phyloP scores from a whole-genome alignment of 2,888 invertebrate genomes.

The Synergus japonicus region DNA sequence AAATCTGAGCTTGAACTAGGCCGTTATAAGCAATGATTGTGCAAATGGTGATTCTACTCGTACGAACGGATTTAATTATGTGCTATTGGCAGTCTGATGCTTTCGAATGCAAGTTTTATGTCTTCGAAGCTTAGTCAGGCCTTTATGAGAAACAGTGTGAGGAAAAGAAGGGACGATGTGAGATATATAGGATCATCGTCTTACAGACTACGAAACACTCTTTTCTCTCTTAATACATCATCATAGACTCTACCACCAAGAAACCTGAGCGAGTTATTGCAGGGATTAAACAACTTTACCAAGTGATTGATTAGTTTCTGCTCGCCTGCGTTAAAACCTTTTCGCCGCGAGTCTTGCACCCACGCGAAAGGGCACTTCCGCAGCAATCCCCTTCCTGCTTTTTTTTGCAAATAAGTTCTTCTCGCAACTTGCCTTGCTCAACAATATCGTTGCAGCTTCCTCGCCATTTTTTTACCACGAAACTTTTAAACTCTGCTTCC shows the following conservation, averaged over 20 bases:
- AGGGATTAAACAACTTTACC: conserved; percentile 71
- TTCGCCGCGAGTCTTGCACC: conserved; percentile 63
- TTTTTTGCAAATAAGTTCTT: conserved; percentile 68
- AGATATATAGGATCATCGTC: not conserved
- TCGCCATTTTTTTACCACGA: conserved; percentile 23
- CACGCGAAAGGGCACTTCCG: conserved; percentile 61
- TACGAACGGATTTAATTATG: not conserved
- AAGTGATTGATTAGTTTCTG: conserved; percentile 71
- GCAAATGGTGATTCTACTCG: conserved; percentile 38
- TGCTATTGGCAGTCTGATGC: conserved; percentile 43
- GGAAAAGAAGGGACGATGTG: conserved; percentile 41
- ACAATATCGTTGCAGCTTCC: conserved; percentile 51
- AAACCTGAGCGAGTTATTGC: conserved; percentile 62
- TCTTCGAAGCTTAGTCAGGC: not conserved
- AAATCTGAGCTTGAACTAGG: conserved; percentile 2
- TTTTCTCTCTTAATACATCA: conserved; percentile 14
- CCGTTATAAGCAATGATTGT: conserved; percentile 48
- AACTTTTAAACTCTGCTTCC: not conserved
- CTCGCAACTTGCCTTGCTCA: conserved; percentile 63
- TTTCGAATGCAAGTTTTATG: not conserved
- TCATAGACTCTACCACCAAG: not conserved
- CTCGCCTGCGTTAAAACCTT: conserved; percentile 68
- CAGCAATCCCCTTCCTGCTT: conserved; percentile 6
- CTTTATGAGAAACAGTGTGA: conserved; percentile 12
- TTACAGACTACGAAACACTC: conserved; percentile 11